Base-by-base conservation (phyloP, 2,113 vertebrate genomes). In the Calyptommatus sinebrachiatus region DNA sequence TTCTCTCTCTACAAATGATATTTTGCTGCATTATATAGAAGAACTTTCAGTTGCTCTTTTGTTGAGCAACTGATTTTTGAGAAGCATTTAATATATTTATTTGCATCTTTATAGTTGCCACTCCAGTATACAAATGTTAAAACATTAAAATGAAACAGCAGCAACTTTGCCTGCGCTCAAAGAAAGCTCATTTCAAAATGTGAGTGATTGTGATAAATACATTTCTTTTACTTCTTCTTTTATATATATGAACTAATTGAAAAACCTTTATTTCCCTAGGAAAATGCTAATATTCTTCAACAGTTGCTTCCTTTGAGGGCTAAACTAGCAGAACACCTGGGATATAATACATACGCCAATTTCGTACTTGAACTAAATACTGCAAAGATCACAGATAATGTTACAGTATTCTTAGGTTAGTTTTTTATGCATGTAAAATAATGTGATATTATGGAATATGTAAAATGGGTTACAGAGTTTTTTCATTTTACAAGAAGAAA, bases 301-400 rank as follows among this genome's bases (percentile, higher is more conserved):
- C 89, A 96, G 71, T 85, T 99, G 79, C 94, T 99, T 71, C 92
- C 95, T 22, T 91, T 99, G 84, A 91, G 97, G 60, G 94, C 97
- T 78, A 94, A 95, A 91, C 89, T 96, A 26, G 96, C 98, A 80
- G 92, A 90, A 76, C 90, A 99, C 45, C 96, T 99, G 2, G 97
- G 97, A 73, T 98, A 97, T 72, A 94, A 85, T 77, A 97, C 95
- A 73, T 96, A 99, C 65, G 97, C 97, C 31, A 94, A 97, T 90
- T 99, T 98, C 89, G 96, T 98, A 71, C 94, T 99, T 85, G 98
- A 98, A 87, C 87, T 98, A 86, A 99, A 98, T 92, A 98, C 98
- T 87, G 98, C 97, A 1, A 96, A 97, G 93, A 97, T 95, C 82
- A 95, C 96, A 6, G 92, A 92, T 80, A 96, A 86, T 0, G 97